Conservation (phyloP, 2,888 invertebrate species). For the Ethmia dodecea region DNA sequence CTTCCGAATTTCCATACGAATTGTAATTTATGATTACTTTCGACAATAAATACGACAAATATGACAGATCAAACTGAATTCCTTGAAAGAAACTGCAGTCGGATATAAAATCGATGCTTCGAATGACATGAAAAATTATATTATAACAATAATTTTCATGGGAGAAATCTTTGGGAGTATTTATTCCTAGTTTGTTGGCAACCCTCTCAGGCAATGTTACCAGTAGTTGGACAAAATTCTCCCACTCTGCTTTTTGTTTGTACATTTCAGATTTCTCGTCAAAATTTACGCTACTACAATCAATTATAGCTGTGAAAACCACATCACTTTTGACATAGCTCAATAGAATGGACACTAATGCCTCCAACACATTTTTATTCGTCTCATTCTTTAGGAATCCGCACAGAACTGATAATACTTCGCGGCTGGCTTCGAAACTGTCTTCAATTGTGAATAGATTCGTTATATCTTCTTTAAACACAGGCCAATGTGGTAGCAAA, state of each 20-base stretch:
- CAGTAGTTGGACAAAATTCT: conserved; percentile 78
- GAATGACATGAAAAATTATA: conserved; percentile 78
- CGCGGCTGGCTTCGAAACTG: conserved; percentile 55
- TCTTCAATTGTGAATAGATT: conserved; percentile 76
- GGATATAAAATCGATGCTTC: conserved; percentile 79
- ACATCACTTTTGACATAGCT: conserved; percentile 75
- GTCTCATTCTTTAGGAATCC: conserved; percentile 63
- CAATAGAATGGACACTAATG: conserved; percentile 58
- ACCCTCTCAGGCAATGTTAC: conserved; percentile 83
- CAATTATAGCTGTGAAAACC: conserved; percentile 69
- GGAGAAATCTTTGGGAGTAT: conserved; percentile 77
- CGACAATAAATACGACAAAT: conserved; percentile 76
- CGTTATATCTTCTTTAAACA: conserved; percentile 54
- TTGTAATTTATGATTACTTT: conserved; percentile 79
- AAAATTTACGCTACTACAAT: conserved; percentile 35
- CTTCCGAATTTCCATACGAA: conserved; percentile 53
- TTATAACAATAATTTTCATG: conserved; percentile 76
- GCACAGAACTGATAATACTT: conserved; percentile 63
- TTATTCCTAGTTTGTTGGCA: conserved; percentile 80
- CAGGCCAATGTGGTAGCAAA: conserved; percentile 79
- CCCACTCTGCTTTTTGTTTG: conserved; percentile 49
- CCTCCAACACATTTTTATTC: conserved; percentile 36
- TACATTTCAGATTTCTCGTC: conserved; percentile 25
- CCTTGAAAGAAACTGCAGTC: conserved; percentile 46
- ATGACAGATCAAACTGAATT: conserved; percentile 49